Evolutionary conservation across 2,113 vertebrate species (phyloP), one percentile per base, ranked within the genome.

Genomic region (Coptodon bakossiorum): DNA sequence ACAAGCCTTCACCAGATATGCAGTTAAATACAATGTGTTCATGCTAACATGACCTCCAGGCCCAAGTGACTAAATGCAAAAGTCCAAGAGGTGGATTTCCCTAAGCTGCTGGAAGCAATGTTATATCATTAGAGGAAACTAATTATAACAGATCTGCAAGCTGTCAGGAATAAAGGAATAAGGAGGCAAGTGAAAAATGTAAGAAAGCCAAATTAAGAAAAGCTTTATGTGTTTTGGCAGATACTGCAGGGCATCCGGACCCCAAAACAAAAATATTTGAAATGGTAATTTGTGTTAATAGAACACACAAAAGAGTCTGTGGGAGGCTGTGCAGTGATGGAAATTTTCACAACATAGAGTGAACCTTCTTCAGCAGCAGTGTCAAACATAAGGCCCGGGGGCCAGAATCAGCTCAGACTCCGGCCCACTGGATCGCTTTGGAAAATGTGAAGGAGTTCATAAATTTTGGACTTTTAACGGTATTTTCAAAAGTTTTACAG

Each of bases 211-310:
- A 84, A 85, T 13, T 45, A 56, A 57, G 63, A 68, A 48, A 84
- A 54, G 73, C 59, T 56, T 86, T 59, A 87, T 93, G 48, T 57
- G 57, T 9, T 27, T 17, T 89, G 91, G 52, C 90, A 89, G 71
- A 6, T 78, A 88, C 90, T 86, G 76, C 31, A 4, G 89, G 86
- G 85, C 87, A 86, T 84, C 78, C 13, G 12, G 22, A 19, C 81
- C 17, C 56, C 48, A 16, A 53, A 85, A 52, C 50, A 76, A 50
- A 79, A 79, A 85, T 29, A 92, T 92, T 76, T 86, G 9, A 91
- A 89, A 88, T 76, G 94, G 48, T 88, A 86, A 91, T 92, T 89
- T 82, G 34, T 38, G 54, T 66, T 90, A 83, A 85, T 86, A 85
- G 86, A 89, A 90, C 27, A 5, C 36, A 82, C 10, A 83, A 80